Percentiles rank a stretch among this genome's conserved stretches.
Conservation (phyloP, 2,888 invertebrate species). For the Dryomyza anilis region DNA sequence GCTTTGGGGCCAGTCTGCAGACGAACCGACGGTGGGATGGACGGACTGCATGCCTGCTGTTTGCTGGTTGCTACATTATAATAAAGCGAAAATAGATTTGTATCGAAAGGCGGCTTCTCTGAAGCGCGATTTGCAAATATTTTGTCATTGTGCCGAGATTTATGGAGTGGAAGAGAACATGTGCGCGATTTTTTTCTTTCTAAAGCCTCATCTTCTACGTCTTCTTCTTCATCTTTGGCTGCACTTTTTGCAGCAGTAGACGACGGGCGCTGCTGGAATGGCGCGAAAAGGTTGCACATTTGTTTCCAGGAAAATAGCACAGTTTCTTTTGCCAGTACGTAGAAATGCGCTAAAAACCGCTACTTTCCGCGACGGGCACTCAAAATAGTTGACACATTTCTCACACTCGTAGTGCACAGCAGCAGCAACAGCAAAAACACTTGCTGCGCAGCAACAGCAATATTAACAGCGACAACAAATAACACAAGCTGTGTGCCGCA, state of each 20-base stretch:
- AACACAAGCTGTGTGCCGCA: too few species aligned
- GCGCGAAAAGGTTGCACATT: not conserved
- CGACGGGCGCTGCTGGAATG: not conserved
- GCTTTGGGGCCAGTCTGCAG: not conserved
- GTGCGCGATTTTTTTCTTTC: too few species aligned
- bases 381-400: slow-evolving; percentile 55
- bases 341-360: not conserved
- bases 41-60: not conserved
- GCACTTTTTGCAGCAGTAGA: too few species aligned
- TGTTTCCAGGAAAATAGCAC: not conserved
- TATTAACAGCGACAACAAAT: not conserved
- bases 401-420: slow-evolving; percentile 49
- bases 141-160: slow-evolving; percentile 58
- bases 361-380: slow-evolving; percentile 18
- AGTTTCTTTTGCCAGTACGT: not conserved
- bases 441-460: not conserved
- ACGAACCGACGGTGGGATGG: not conserved
- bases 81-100: slow-evolving; percentile 50
- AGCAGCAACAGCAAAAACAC: not conserved
- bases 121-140: slow-evolving; percentile 57
- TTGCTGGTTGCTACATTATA: not conserved
- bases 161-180: slow-evolving; percentile 51
- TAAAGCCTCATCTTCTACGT: too few species aligned
- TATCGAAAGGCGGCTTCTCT: slow-evolving; percentile 55
- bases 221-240: too few species aligned